phyloP scores from a whole-genome alignment of 2,113 vertebrate genomes.

The Lepidothrix coronata region DNA sequence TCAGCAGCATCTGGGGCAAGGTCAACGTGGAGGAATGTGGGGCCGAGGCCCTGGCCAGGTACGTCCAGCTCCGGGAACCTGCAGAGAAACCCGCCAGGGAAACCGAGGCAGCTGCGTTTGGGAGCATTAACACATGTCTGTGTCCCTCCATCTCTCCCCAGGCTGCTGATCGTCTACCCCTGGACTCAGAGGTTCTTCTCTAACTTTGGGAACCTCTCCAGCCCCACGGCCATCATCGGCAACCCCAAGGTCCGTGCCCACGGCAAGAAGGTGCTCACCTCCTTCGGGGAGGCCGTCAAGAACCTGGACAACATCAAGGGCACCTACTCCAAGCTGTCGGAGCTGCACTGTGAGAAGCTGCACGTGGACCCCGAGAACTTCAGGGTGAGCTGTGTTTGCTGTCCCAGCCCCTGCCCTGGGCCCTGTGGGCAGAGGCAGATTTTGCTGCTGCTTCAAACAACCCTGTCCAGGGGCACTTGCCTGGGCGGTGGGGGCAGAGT shows the following conservation, averaged over 20 bases:
- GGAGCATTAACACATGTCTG: neutral
- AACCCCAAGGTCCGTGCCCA: constrained; percentile 79
- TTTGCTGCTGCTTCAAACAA: neutral
- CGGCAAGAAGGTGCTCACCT: constrained; percentile 78
- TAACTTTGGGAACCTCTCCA: constrained; percentile 82
- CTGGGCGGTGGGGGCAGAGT: neutral
- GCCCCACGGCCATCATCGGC: constrained; percentile 71
- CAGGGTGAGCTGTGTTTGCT: neutral
- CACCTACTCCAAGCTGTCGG: constrained; percentile 74
- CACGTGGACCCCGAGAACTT: constrained; percentile 85
- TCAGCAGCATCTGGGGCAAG: neutral
- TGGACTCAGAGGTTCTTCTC: constrained; percentile 80
- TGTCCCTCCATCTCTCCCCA: neutral
- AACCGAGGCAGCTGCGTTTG: neutral
- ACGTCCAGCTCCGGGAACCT: neutral
- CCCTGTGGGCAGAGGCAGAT: accelerated
- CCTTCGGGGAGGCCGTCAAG: constrained; percentile 79
- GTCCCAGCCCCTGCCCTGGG: neutral
- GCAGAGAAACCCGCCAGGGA: too few species aligned
- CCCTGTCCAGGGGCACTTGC: accelerated
- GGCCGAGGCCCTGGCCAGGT: constrained; percentile 63
- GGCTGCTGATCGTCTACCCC: constrained; percentile 79
- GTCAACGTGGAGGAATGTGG: neutral
- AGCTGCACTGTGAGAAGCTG: constrained; percentile 85
- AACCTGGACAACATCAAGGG: constrained; percentile 81